Conservation (phyloP, 2,888 invertebrate genomes). For the Nomada lathburiana region DNA sequence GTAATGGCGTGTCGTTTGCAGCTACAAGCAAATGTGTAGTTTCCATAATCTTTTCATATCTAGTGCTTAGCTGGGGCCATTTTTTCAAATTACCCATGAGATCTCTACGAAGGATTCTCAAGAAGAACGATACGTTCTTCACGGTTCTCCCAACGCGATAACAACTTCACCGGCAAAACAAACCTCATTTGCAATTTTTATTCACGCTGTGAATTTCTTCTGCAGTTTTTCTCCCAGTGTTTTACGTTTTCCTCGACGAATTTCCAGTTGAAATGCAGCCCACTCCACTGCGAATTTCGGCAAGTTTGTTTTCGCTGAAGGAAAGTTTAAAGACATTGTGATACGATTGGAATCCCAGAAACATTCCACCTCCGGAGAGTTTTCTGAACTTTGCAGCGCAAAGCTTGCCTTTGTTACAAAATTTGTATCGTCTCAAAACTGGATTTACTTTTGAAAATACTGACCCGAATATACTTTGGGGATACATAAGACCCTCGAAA, state of each 20-base stretch:
- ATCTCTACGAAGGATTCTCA: conserved; percentile 7
- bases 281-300: no score
- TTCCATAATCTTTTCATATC: conserved; percentile 37
- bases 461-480: not conserved
- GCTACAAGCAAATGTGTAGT: conserved; percentile 20
- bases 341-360: not conserved
- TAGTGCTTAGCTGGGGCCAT: conserved; percentile 16
- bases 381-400: not conserved
- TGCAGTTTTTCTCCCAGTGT: not conserved
- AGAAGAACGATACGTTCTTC: conserved; percentile 4
- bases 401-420: not conserved
- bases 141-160: conserved; percentile 34
- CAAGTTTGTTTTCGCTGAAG: not conserved
- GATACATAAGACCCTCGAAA: not conserved
- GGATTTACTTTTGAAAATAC: not conserved
- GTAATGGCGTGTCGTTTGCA: not conserved
- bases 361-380: not conserved
- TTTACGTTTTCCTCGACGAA: not conserved
- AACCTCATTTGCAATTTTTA: conserved; percentile 47
- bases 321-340: conserved; percentile 1
- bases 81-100: conserved; percentile 46
- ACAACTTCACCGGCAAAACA: conserved; percentile 36
- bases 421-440: no score
- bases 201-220: not conserved
- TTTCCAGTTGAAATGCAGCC: not conserved